Conservation (phyloP, 2,113 vertebrate genomes). For the Cervus canadensis region DNA sequence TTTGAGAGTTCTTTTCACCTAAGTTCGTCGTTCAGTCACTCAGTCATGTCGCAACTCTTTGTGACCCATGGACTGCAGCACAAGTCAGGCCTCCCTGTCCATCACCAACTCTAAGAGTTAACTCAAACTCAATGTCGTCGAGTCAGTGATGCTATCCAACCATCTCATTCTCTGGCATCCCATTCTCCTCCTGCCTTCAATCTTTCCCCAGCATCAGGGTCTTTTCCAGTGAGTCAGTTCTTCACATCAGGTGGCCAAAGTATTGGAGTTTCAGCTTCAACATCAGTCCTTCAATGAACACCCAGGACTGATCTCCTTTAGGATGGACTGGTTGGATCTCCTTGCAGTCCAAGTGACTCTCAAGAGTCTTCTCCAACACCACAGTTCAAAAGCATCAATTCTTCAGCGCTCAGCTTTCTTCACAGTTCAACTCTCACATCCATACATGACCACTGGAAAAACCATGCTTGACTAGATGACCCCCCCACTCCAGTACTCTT, state of each 20-base stretch:
- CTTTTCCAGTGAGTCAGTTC: not conserved
- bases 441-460: not conserved
- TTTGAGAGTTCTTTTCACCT: not conserved
- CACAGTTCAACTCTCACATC: not conserved
- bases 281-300: not conserved
- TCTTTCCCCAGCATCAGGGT: not conserved
- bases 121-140: rapidly evolving
- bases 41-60: not conserved
- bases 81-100: not conserved
- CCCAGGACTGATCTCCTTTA: not conserved
- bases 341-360: not conserved
- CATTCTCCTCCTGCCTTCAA: not conserved
- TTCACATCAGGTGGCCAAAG: not conserved
- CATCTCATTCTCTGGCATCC: not conserved
- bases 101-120: not conserved
- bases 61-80: not conserved
- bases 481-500: no score
- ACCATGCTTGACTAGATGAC: not conserved
- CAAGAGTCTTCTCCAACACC: not conserved
- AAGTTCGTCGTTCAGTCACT: not conserved
- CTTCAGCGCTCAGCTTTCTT: not conserved
- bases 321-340: not conserved
- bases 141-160: not conserved
- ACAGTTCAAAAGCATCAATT: not conserved
- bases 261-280: not conserved